A percentile compares a stretch with the other conserved stretches of the same genome.
Evolutionary conservation across 2,113 vertebrate genomes (phyloP).

Genomic region (Myocastor coypus): DNA sequence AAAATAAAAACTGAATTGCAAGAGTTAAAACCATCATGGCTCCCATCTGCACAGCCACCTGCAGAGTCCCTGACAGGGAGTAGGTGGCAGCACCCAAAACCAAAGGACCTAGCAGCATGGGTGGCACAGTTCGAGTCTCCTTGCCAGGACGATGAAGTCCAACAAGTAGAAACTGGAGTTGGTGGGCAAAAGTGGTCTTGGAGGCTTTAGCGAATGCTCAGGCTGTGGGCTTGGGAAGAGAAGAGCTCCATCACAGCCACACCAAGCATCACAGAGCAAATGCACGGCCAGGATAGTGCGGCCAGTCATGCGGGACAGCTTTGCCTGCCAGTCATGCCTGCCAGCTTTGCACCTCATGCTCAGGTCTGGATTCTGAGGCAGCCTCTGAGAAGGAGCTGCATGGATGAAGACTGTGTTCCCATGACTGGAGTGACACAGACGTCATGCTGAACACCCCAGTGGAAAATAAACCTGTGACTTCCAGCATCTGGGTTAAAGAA

Average conservation of each 20-base stretch:
- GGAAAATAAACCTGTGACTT: not conserved
- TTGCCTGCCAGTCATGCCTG: too few species aligned
- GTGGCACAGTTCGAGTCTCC: not conserved
- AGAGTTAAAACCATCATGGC: not conserved
- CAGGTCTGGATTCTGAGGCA: not conserved
- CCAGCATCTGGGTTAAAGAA: not conserved
- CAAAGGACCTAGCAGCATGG: not conserved
- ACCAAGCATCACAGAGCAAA: slow-evolving; percentile 8
- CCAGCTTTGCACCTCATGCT: not conserved
- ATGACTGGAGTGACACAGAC: not conserved
- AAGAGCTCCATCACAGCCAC: not conserved
- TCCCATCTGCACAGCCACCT: not conserved
- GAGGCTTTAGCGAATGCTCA: not conserved
- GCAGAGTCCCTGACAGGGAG: not conserved
- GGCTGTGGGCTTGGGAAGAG: not conserved
- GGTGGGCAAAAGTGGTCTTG: not conserved
- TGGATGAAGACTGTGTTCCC: not conserved
- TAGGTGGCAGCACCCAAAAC: not conserved
- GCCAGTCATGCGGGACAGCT: not conserved
- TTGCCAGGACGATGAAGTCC: not conserved
- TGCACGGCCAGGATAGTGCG: not conserved
- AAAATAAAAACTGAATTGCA: not conserved
- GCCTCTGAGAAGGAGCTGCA: not conserved
- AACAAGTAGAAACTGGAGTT: not conserved
- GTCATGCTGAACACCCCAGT: not conserved